Percentiles rank a stretch among this genome's conserved stretches.
These are phyloP conservation scores for Drosophila insularis DNA, from an alignment of 1,140 invertebrate genomes.

Conservation along the genomic window DNA sequence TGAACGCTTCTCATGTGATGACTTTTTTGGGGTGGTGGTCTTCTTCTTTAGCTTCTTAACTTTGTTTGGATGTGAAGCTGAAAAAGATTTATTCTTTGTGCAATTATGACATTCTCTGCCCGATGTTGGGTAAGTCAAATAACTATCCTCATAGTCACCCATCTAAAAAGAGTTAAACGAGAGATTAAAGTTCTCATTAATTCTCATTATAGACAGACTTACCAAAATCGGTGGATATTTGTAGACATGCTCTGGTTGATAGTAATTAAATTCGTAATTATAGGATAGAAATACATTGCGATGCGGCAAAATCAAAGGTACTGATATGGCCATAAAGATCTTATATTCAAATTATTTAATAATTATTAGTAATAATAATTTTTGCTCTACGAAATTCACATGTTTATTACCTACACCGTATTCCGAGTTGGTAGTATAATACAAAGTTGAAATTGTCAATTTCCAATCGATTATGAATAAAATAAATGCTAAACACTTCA, in stretches of 20 bases:
- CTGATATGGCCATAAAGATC: slow-evolving; percentile 82
- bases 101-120: slow-evolving; percentile 6
- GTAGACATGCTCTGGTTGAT: slow-evolving; percentile 79
- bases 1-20: slow-evolving; percentile 35
- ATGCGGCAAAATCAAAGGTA: slow-evolving; percentile 87
- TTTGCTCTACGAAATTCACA: neutral
- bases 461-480: neutral
- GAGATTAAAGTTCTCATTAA: neutral
- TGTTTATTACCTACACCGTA: slow-evolving; percentile 40
- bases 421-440: slow-evolving; percentile 52
- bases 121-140: slow-evolving; percentile 64
- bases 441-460: slow-evolving; percentile 6
- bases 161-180: slow-evolving; percentile 29
- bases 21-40: neutral
- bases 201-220: slow-evolving; percentile 22
- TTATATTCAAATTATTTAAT: neutral
- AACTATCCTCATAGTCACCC: slow-evolving; percentile 57
- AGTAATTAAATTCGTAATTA: slow-evolving; percentile 89
- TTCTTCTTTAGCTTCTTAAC: neutral
- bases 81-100: neutral
- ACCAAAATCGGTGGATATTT: slow-evolving; percentile 71
- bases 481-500: slow-evolving; percentile 2
- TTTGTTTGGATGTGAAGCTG: neutral
- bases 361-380: neutral
- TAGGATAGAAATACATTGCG: slow-evolving; percentile 89